Base-by-base conservation (phyloP, 2,888 invertebrate species). In the Tricholauxania praeusta region DNA sequence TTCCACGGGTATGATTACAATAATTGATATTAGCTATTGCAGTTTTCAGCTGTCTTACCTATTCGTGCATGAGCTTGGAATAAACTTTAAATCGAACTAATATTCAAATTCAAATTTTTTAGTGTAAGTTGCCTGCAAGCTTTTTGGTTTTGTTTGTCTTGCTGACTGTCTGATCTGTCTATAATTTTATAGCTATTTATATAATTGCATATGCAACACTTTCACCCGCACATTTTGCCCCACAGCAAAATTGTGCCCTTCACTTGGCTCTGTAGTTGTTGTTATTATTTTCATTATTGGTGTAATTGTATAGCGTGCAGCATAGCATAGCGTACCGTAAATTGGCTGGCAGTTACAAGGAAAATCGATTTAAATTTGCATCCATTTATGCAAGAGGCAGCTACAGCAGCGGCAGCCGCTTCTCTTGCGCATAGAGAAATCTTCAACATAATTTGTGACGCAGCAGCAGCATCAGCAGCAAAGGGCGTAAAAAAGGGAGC, bases 321-420 rank as follows among this genome's bases (percentile, higher is more conserved):
- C 39, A 66, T 39, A 12, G 66, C 52, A n/a, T 47, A 28, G 53
- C 68, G 15, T 59, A 49, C 17, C 68, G 66, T 66, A 68, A 68
- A 68, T 68, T 57, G 68, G 48, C 68, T 39, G 39, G 63, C 57
- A 62, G 49, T 71, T 72, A 72, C 72, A 67, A 62, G 48, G 66
- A 67, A 72, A 72, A 72, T 72, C 72, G 72, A 66, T 72, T 72
- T 67, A 62, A 72, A 72, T 55, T 71, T 53, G 60, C 64, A 52
- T 71, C n/a, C 49, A n/a, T 63, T n/a, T 14, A 19, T 48, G 64
- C 52, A 14, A 52, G 19, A 7, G 39, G 49, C 17, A n/a, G 66
- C 28, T 28, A 12, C 32, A n/a, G 28, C 52, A 12, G 8, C 52
- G 22, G 57, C 32, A 48, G 48, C 22, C 8, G 64, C 51, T 47